These are phyloP conservation scores for Lampris megalopsis DNA, from an alignment of 2,113 vertebrate species.

Conservation along the genomic window DNA sequence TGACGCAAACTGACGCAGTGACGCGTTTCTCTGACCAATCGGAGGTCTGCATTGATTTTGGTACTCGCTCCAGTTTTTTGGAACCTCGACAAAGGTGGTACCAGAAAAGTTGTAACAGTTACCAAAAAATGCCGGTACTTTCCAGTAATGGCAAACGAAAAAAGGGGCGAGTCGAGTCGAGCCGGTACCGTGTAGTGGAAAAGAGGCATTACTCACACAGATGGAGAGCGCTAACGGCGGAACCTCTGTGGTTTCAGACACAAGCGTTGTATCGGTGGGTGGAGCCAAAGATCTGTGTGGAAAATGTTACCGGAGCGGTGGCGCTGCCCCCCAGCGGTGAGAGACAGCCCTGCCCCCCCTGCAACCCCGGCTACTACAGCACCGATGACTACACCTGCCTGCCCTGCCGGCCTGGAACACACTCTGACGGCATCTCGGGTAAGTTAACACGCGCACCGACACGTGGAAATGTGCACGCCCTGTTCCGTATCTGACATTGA, in stretches of 20 bases:
- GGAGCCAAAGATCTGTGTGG: conserved; percentile 94
- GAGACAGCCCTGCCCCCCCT: conserved; percentile 92
- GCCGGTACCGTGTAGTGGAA: too few species aligned
- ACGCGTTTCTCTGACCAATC: too few species aligned
- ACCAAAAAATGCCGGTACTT: too few species aligned
- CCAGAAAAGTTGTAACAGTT: too few species aligned
- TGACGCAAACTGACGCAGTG: too few species aligned
- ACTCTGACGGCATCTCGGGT: conserved; percentile 92
- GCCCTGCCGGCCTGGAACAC: conserved; percentile 89
- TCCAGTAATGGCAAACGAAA: too few species aligned
- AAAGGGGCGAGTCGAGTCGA: too few species aligned
- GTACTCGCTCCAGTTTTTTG: too few species aligned
- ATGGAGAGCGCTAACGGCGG: too few species aligned
- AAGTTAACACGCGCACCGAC: conserved; percentile 26
- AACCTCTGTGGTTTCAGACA: conserved; percentile 80
- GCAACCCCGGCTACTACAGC: conserved; percentile 97
- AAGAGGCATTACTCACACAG: too few species aligned
- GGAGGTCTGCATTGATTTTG: too few species aligned
- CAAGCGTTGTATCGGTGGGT: conserved; percentile 95
- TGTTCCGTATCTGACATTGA: neutral
- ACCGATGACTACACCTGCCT: conserved; percentile 91
- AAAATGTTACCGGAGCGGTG: conserved; percentile 84
- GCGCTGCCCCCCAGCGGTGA: conserved; percentile 89
- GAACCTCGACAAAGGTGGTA: too few species aligned
- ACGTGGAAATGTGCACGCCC: neutral